These are phyloP conservation scores for Bilobella aurantiaca DNA, from an alignment of 1,140 invertebrate species.

Conservation along the genomic window DNA sequence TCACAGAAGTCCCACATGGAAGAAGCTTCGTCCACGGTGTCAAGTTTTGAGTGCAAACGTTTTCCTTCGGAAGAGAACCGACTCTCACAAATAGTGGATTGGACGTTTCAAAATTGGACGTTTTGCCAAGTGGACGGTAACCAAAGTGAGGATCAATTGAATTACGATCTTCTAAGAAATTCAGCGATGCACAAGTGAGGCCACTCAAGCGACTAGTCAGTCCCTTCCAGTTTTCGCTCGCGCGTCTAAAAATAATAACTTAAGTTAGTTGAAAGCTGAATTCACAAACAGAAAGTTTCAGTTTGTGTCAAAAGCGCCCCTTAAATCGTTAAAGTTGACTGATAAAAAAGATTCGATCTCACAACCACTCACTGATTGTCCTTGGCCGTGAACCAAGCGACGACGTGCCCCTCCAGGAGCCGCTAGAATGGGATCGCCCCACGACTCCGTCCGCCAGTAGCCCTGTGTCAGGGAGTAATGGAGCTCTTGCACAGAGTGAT, in stretches of 20 bases:
- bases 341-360: background rate
- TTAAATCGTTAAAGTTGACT: no score
- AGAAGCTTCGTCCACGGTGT: slow-evolving; percentile 96
- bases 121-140: slow-evolving; percentile 61
- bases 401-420: slow-evolving; percentile 85
- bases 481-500: slow-evolving; percentile 76
- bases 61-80: slow-evolving; percentile 80
- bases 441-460: slow-evolving; percentile 79
- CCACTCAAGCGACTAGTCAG: slow-evolving; percentile 82
- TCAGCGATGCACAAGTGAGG: slow-evolving; percentile 87
- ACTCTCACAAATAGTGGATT: slow-evolving; percentile 54
- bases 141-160: slow-evolving; percentile 72
- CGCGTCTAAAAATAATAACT: slow-evolving; percentile 38
- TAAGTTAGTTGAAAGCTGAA: no score
- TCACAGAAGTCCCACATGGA: slow-evolving; percentile 73
- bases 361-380: slow-evolving; percentile 42
- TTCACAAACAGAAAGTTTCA: no score
- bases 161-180: slow-evolving; percentile 84
- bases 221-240: slow-evolving; percentile 75
- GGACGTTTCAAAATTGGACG: slow-evolving; percentile 44
- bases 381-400: slow-evolving; percentile 71
- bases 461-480: slow-evolving; percentile 86
- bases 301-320: no score
- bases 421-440: slow-evolving; percentile 77
- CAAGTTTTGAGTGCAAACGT: slow-evolving; percentile 96